These are phyloP conservation scores for Zootermopsis nevadensis DNA, from an alignment of 2,888 invertebrate species.

Conservation along the genomic window DNA sequence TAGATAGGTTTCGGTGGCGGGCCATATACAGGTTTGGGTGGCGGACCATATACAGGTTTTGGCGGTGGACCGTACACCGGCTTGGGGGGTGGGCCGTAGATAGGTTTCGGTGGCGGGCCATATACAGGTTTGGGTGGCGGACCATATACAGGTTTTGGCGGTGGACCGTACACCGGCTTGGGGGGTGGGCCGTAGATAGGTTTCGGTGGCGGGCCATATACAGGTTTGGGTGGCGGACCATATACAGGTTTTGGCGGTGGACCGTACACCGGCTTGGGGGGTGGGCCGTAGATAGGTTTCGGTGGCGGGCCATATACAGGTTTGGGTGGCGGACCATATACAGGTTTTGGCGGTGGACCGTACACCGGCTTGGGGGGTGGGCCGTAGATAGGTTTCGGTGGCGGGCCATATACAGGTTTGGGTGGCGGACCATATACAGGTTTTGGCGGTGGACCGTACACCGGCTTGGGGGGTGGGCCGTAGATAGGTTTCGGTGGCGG, in stretches of 20 bases:
- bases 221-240: conserved; percentile 52
- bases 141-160: conserved; percentile 53
- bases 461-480: conserved; percentile 54
- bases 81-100: conserved; percentile 55
- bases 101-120: conserved; percentile 54
- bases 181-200: conserved; percentile 74
- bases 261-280: conserved; percentile 54
- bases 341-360: conserved; percentile 45
- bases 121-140: conserved; percentile 49
- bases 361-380: conserved; percentile 51
- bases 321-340: conserved; percentile 60
- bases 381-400: conserved; percentile 49
- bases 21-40: conserved; percentile 55
- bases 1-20: conserved; percentile 49
- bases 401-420: conserved; percentile 53
- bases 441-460: conserved; percentile 57
- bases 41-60: conserved; percentile 57
- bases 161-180: conserved; percentile 64
- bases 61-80: conserved; percentile 57
- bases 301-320: conserved; percentile 47
- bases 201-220: conserved; percentile 62
- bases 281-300: conserved; percentile 57
- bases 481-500: conserved; percentile 55
- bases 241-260: conserved; percentile 49
- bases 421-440: conserved; percentile 58